A percentile compares a stretch with the other conserved stretches of the same genome.
phyloP scores from a whole-genome alignment of 2,113 vertebrate genomes.

The Rhinoderma darwinii region DNA sequence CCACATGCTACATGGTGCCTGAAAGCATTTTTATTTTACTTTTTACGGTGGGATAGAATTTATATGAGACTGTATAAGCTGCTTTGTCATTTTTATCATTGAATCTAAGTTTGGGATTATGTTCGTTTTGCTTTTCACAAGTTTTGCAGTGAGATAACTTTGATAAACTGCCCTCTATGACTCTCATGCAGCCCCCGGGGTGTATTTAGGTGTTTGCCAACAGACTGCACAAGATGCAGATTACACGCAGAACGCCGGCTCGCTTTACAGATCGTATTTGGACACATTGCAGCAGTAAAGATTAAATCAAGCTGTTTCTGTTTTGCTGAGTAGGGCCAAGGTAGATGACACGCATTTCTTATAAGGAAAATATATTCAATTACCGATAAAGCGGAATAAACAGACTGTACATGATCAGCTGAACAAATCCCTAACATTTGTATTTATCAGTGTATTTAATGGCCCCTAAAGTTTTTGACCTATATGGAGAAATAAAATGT shows the following conservation, averaged over 20 bases:
- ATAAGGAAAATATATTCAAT: conserved; percentile 43
- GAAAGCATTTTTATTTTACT: conserved; percentile 17
- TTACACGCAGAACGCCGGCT: conserved; percentile 23
- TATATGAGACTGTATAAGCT: neutral
- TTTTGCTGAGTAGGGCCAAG: conserved; percentile 39
- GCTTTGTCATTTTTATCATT: neutral
- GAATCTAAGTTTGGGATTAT: neutral
- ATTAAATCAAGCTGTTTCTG: conserved; percentile 37
- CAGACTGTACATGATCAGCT: neutral
- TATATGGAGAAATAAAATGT: neutral
- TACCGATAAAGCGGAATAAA: conserved; percentile 21
- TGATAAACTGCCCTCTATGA: conserved; percentile 43
- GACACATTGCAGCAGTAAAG: conserved; percentile 19
- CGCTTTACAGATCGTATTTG: conserved; percentile 31
- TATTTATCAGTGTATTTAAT: neutral
- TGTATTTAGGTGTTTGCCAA: conserved; percentile 39
- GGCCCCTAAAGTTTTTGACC: neutral
- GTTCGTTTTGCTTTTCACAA: conserved; percentile 29
- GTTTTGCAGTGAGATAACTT: conserved; percentile 38
- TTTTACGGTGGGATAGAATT: conserved; percentile 20
- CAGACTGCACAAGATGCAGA: conserved; percentile 41
- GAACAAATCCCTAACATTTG: neutral
- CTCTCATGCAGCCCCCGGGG: conserved; percentile 19
- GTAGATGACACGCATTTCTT: conserved; percentile 24
- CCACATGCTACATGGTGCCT: neutral